Conservation (phyloP, 2,888 invertebrate species). For the Caenorhabditis angaria region DNA sequence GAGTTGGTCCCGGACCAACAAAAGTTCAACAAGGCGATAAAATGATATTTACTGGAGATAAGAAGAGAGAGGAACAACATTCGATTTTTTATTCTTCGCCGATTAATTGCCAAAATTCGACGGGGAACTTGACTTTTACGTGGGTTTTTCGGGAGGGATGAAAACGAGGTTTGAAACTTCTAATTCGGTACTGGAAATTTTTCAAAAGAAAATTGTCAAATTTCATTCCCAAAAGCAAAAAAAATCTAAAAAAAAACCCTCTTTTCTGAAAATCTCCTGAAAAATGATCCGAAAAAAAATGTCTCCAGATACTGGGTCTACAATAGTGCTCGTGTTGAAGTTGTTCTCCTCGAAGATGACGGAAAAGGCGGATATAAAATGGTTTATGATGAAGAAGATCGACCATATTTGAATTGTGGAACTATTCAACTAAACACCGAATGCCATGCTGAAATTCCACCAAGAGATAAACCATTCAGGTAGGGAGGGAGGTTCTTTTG, state of each 20-base stretch:
- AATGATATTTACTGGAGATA: conserved; percentile 59
- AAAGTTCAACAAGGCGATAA: conserved; percentile 64
- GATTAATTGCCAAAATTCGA: conserved; percentile 69
- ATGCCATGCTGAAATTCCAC: conserved; percentile 65
- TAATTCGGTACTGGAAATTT: not conserved
- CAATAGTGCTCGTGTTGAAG: conserved; percentile 69
- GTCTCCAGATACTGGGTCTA: conserved; percentile 69
- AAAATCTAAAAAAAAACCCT: not conserved
- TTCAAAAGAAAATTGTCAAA: not conserved
- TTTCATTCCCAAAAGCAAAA: too few relatives aligned
- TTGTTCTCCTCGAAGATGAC: conserved; percentile 65
- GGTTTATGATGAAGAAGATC: conserved; percentile 57
- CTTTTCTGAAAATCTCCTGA: not conserved
- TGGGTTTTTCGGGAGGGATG: conserved; percentile 23
- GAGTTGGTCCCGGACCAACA: conserved; percentile 69
- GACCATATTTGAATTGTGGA: conserved; percentile 71
- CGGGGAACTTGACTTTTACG: conserved; percentile 70
- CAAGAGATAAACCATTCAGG: conserved; percentile 64
- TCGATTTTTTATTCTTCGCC: conserved; percentile 67
- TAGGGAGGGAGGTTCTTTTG: too few relatives aligned
- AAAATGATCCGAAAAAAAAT: not conserved
- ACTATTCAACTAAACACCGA: conserved; percentile 60
- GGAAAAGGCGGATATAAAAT: conserved; percentile 45
- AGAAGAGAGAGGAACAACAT: conserved; percentile 63
- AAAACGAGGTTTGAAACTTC: not conserved